These are phyloP conservation scores for Toxonevra muliebris DNA, from an alignment of 2,888 invertebrate species.

Conservation along the genomic window DNA sequence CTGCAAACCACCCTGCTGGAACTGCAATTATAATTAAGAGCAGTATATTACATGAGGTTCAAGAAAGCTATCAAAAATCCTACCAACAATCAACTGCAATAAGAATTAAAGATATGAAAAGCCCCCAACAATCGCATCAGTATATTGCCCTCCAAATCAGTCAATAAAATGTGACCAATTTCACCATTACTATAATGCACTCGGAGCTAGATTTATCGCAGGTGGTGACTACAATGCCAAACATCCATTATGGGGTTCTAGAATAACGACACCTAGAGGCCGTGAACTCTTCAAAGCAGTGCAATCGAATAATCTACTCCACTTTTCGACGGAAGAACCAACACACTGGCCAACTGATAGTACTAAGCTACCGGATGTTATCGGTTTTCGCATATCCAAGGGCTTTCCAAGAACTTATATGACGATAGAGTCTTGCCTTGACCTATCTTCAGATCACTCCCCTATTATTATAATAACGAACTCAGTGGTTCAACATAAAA, in stretches of 20 bases:
- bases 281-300: conserved; percentile 1
- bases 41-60: conserved; percentile 9
- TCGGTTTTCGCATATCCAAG: conserved; percentile 21
- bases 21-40: conserved; percentile 17
- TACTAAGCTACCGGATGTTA: conserved; percentile 21
- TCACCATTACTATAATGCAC: conserved; percentile 2
- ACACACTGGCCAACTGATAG: conserved; percentile 22
- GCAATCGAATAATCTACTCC: neutral
- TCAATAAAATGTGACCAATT: conserved; percentile 8
- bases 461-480: conserved; percentile 7
- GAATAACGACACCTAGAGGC: conserved; percentile 20
- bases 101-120: conserved; percentile 12
- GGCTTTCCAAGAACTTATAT: neutral
- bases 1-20: conserved; percentile 19
- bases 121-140: conserved; percentile 6
- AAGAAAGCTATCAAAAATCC: conserved; percentile 3
- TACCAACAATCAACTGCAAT: conserved; percentile 23
- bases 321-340: conserved; percentile 16
- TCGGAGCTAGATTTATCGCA: conserved; percentile 14
- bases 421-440: conserved; percentile 7
- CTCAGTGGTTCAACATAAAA: too few relatives aligned
- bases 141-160: conserved; percentile 27
- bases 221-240: conserved; percentile 26
- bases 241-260: conserved; percentile 25
- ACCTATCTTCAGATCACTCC: conserved; percentile 20